Base-by-base conservation (phyloP, 2,797 vertebrate species). In the Champsocephalus gunnari region DNA sequence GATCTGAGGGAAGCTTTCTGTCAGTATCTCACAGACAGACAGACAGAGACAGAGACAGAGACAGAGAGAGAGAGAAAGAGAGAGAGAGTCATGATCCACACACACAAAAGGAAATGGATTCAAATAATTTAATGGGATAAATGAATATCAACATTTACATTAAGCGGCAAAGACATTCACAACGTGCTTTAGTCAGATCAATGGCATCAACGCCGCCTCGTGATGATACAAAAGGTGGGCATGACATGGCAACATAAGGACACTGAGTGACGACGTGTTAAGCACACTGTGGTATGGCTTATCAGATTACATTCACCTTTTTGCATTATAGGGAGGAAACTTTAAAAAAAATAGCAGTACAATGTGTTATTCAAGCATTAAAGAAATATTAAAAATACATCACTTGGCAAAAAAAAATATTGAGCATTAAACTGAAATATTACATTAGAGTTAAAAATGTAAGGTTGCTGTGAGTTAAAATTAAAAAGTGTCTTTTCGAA, bases 251-350 rank as follows among this genome's bases (percentile, higher is more conserved):
- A 85, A 92, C 66, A 44, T 88, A 90, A 92, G 82, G 83, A 90
- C 90, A 91, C 87, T 77, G 71, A 71, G 90, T 90, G 84, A 77
- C 6, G 57, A 85, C 80, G 87, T 82, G 77, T 88, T 87, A 89
- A 92, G 90, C 82, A 83, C 89, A 84, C 71, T 73, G 89, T 83
- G 87, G 86, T 93, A 94, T 95, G 95, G 94, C 94, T 95, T 93
- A 16, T 92, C 63, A 71, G 78, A 82, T 92, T 93, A 94, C 94
- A 94, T 94, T 95, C 92, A 88, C 51, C 32, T 88, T 83, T 90
- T 87, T 87, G 87, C 83, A 88, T 88, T 73, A 74, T 66, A 57
- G 65, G 59, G 75, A 80, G 38, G 72, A 77, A 19, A 49, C 16
- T 55, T 67, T 21, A 34, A 59, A 54, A 60, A 65, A 64, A 34